phyloP scores from a whole-genome alignment of 2,888 invertebrate species.

The Uropetala carovei region DNA sequence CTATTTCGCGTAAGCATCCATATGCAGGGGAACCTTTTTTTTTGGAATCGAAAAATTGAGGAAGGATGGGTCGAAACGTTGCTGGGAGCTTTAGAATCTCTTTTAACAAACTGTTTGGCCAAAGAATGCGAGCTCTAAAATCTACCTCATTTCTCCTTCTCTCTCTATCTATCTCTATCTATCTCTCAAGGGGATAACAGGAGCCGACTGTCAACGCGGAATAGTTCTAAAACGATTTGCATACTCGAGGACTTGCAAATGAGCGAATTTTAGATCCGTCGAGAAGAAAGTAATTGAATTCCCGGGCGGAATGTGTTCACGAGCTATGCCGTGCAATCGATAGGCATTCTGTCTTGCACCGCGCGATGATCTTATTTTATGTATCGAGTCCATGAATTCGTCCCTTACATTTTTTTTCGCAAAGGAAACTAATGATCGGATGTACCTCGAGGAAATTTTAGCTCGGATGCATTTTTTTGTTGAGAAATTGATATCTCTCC shows the following conservation, averaged over 20 bases:
- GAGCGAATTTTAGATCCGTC: not conserved
- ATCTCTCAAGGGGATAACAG: too few species aligned
- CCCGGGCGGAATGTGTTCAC: not conserved
- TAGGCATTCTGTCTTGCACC: not conserved
- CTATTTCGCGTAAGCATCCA: not conserved
- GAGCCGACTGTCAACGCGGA: not conserved
- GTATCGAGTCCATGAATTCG: not conserved
- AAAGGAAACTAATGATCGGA: too few species aligned
- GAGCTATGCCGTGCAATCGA: not conserved
- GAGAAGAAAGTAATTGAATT: constrained; percentile 16
- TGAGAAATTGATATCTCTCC: too few species aligned
- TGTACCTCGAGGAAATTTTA: too few species aligned
- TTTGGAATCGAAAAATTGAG: not conserved
- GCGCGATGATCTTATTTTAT: not conserved
- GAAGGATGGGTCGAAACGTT: not conserved
- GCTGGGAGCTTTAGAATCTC: not conserved
- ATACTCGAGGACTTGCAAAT: not conserved
- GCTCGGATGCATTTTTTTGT: too few species aligned
- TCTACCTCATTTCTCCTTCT: not conserved
- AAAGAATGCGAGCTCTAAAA: not conserved
- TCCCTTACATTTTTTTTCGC: not conserved
- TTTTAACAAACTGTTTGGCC: not conserved
- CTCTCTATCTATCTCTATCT: too few species aligned
- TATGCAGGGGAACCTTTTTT: not conserved
- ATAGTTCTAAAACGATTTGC: not conserved